A percentile compares a stretch with the other conserved stretches of the same genome.
These are phyloP conservation scores for Condylura cristata DNA, from an alignment of 2,113 vertebrate species.

Conservation along the genomic window DNA sequence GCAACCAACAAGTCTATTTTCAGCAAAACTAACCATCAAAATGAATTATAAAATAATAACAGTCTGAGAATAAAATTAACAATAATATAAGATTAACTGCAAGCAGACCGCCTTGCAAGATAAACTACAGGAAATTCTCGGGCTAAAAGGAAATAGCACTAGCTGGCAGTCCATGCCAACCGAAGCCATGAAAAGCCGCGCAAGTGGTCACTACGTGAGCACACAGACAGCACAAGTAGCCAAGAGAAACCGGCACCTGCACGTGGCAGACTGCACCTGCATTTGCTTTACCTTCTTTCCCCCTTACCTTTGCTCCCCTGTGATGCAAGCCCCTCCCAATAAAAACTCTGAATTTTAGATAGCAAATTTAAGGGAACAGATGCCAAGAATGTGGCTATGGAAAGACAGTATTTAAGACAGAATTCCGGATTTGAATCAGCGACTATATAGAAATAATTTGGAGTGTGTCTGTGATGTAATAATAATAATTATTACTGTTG, in stretches of 20 bases:
- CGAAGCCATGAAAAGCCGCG: not conserved
- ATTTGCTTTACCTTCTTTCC: not conserved
- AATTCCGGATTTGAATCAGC: not conserved
- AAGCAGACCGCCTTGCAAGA: not conserved
- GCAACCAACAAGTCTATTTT: not conserved
- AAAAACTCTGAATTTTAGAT: not conserved
- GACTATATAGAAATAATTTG: not conserved
- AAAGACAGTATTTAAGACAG: not conserved
- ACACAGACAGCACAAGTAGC: not conserved
- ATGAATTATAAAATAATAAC: not conserved
- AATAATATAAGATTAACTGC: not conserved
- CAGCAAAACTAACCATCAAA: not conserved
- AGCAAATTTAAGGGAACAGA: not conserved
- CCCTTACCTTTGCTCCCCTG: not conserved
- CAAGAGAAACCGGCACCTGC: not conserved
- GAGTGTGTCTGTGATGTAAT: not conserved
- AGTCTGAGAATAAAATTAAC: not conserved
- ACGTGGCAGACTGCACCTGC: not conserved
- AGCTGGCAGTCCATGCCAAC: not conserved
- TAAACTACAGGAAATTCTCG: not conserved
- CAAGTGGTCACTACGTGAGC: not conserved
- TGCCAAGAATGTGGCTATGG: not conserved
- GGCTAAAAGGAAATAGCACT: not conserved
- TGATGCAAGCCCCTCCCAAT: too few species aligned
- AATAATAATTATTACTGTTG: not conserved